Conservation (phyloP, 2,797 vertebrate species). For the Threskiornis aethiopicus region DNA sequence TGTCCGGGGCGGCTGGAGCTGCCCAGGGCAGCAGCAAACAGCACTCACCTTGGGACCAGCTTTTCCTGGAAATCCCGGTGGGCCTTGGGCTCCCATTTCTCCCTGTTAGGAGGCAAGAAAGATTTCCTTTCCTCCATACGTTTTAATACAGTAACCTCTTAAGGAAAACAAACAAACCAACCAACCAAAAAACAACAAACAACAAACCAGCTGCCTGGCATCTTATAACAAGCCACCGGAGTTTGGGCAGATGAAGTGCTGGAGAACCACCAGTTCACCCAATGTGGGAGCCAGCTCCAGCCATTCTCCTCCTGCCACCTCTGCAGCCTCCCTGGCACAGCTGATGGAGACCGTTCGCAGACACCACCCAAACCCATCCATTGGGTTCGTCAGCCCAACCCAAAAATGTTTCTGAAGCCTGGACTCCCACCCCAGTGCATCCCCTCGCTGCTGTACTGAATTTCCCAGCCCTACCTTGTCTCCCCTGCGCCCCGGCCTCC, state of each 20-base stretch:
- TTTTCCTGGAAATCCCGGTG: conserved; percentile 79
- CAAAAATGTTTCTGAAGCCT: neutral
- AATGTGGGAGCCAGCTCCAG: neutral
- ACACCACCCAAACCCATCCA: neutral
- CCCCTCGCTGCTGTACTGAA: neutral
- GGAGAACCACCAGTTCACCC: neutral
- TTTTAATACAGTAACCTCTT: neutral
- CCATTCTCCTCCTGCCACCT: neutral
- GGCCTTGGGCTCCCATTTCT: conserved; percentile 78
- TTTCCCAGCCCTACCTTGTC: conserved; percentile 74
- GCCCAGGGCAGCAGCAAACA: neutral
- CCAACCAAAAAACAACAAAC: no score
- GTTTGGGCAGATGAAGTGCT: neutral
- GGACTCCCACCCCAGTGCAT: neutral
- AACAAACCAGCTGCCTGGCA: neutral
- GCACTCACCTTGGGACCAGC: conserved; percentile 79
- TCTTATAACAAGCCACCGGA: neutral
- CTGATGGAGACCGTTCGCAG: fast-evolving
- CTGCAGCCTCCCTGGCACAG: neutral
- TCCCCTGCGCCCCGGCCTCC: conserved; percentile 78
- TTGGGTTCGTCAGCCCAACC: neutral
- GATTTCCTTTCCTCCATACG: fast-evolving
- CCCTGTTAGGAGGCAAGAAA: conserved; percentile 70
- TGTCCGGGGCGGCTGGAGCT: neutral
- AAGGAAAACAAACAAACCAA: neutral